phyloP scores from a whole-genome alignment of 2,888 invertebrate species.

The Cosmia pyralina region DNA sequence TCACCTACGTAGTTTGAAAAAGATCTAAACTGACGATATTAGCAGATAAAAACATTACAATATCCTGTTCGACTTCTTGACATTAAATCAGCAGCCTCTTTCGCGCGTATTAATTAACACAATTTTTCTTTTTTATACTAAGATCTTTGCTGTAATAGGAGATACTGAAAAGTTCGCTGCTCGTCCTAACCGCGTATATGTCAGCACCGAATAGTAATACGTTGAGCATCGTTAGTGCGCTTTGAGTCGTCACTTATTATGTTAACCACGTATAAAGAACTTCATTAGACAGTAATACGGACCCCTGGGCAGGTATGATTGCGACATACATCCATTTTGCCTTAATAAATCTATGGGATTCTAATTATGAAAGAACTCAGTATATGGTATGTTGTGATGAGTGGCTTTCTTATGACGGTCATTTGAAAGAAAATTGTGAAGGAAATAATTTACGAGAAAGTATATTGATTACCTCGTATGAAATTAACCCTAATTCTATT shows the following conservation, averaged over 20 bases:
- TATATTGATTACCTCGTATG: neutral
- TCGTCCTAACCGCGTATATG: neutral
- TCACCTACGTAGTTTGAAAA: neutral
- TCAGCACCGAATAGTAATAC: constrained; percentile 65
- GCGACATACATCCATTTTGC: neutral
- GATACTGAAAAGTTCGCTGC: neutral
- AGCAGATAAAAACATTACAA: neutral
- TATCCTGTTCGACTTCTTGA: neutral
- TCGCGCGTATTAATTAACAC: neutral
- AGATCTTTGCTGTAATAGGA: neutral
- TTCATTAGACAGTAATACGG: constrained; percentile 74
- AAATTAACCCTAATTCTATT: neutral
- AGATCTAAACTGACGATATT: neutral
- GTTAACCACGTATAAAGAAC: constrained; percentile 74
- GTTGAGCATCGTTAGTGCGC: constrained; percentile 78
- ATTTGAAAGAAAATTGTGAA: neutral
- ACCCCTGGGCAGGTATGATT: constrained; percentile 50
- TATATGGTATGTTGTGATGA: constrained; percentile 11
- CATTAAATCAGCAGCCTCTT: neutral
- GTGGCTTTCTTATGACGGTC: neutral
- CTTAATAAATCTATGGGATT: constrained; percentile 18
- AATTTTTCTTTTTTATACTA: neutral
- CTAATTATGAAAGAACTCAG: constrained; percentile 26
- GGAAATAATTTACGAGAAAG: no score
- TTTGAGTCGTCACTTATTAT: constrained; percentile 79